Base-by-base conservation (phyloP, 1,140 invertebrate genomes). In the Teleopsis dalmanni region DNA sequence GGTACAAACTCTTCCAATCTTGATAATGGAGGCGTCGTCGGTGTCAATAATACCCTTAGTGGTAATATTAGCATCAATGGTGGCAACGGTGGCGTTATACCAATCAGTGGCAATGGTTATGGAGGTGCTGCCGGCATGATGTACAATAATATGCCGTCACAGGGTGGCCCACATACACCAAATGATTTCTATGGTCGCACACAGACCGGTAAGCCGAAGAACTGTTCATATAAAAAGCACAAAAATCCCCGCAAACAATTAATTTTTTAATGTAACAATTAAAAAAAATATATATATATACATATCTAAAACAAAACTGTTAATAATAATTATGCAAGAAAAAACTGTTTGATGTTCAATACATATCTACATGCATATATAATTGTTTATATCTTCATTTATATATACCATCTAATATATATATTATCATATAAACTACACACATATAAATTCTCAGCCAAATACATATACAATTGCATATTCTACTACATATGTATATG, bases 161-260 rank as follows among this genome's bases (percentile, higher is more conserved):
- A 43, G 18, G 16, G 25, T 9, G 18, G 23, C 9, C 9, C 41
- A 51, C 27, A 36, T 18, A 34, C 37, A 51, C 36, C 36, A 41
- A 48, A 66, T 61, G 65, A 70, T 60, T 70, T 70, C 52, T 70
- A 67, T 67, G 62, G 62, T 69, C 66, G 64, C 51, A 53, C 55
- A 40, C 63, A 64, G 66, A 65, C 57, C 60, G 67, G 67, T 70
- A 70, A 70, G 67, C 60, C 31, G 55, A 58, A 29, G n/a, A n/a
- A n/a, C n/a, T n/a, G n/a, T n/a, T 9, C 7, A 37, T 19, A 19
- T 19, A 13, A n/a, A n/a, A n/a, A n/a, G n/a, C n/a, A n/a, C n/a
- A n/a, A n/a, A n/a, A n/a, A n/a, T n/a, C n/a, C n/a, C n/a, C n/a
- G n/a, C n/a, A n/a, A n/a, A n/a, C n/a, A n/a, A n/a, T n/a, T n/a